Base-by-base conservation (phyloP, 1,140 invertebrate species). In the Conus betulinus region DNA sequence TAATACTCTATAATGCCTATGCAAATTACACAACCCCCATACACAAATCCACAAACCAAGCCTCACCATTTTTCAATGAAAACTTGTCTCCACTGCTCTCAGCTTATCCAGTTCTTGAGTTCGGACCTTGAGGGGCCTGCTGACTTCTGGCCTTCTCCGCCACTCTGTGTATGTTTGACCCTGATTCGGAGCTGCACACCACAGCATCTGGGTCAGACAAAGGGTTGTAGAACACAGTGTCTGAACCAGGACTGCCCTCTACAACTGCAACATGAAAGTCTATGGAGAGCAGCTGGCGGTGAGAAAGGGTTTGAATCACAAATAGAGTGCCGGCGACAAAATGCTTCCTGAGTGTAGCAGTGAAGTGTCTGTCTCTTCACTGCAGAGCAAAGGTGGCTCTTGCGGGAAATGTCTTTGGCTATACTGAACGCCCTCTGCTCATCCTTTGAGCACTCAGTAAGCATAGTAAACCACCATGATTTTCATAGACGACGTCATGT, bases 71-170 rank as follows among this genome's bases (percentile, higher is more conserved):
- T 51, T 6, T 84, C 81, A 51, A 83, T 57, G 60, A n/a, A 84
- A 57, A 57, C 51, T 51, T 5, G 23, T 20, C 57, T 82, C 78
- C 78, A 88, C 52, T 10, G 23, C 51, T 15, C 81, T 27, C 23
- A 87, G 74, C 74, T 87, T 71, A 57, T 87, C 85, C 71, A 87
- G n/a, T n/a, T n/a, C n/a, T n/a, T n/a, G n/a, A 25, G 71, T 55
- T 87, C 8, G 85, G 85, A 15, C 85, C 85, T 27, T 79, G n/a
- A n/a, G n/a, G n/a, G 51, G n/a, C 25, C 53, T 63, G 55, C 5
- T 15, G 15, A n/a, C 8, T 60, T n/a, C 57, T 85, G 55, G 17
- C 60, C 39, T n/a, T 67, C 20, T 5, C 6, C 74, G 4, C 52
- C 55, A 52, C 53, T 53, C 57, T 60, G 57, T 11, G 57, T 8